Percentiles rank a stretch among this genome's conserved stretches.
Evolutionary conservation across 2,797 vertebrate genomes (phyloP).

Genomic region (Malurus splendens): DNA sequence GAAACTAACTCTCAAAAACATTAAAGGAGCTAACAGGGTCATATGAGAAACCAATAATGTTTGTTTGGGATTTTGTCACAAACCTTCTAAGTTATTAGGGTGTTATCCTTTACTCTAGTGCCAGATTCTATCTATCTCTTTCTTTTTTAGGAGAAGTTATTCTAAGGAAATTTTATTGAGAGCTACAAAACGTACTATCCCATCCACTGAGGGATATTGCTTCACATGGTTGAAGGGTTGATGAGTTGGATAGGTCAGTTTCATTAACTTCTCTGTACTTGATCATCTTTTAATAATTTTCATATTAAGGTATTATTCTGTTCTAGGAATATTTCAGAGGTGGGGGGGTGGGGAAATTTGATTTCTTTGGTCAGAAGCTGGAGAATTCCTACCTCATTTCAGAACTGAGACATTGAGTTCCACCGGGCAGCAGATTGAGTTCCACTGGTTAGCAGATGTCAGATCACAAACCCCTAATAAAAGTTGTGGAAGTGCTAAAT

Average conservation of each 20-base stretch:
- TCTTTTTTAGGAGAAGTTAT: background rate
- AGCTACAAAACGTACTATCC: background rate
- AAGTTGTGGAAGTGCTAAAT: slow-evolving; percentile 15
- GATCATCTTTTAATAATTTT: background rate
- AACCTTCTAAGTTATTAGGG: background rate
- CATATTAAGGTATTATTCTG: background rate
- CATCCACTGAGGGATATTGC: background rate
- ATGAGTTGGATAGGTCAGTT: background rate
- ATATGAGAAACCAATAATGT: background rate
- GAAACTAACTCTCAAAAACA: background rate
- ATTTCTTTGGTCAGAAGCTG: background rate
- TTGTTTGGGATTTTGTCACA: background rate
- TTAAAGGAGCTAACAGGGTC: background rate
- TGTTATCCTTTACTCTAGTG: background rate
- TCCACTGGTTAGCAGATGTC: background rate
- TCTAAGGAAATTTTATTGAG: background rate
- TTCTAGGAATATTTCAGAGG: background rate
- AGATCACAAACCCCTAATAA: background rate
- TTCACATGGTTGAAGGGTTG: background rate
- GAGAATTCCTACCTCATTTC: background rate
- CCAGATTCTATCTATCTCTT: background rate
- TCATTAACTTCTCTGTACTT: background rate
- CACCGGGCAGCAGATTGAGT: background rate
- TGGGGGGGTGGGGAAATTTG: background rate
- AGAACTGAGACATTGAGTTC: background rate